Conservation (phyloP, 2,113 vertebrate genomes). For the Mugil cephalus region DNA sequence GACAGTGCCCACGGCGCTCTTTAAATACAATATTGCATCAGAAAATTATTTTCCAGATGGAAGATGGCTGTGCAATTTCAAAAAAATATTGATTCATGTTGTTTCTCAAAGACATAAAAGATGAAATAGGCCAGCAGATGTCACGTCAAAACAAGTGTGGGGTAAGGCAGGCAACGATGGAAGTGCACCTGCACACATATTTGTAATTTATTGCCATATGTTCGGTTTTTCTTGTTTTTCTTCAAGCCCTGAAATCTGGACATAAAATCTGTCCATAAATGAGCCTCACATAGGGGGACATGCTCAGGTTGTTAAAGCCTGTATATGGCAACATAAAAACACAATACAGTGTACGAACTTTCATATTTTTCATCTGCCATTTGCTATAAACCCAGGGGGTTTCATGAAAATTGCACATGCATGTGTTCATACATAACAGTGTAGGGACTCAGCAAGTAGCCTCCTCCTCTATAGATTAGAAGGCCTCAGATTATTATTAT, state of each 20-base stretch:
- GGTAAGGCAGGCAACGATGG: background rate
- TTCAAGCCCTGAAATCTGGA: background rate
- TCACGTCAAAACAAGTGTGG: conserved; percentile 15
- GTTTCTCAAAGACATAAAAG: conserved; percentile 42
- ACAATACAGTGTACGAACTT: background rate
- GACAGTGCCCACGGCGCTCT: conserved; percentile 26
- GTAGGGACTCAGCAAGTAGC: no score
- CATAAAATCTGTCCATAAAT: background rate
- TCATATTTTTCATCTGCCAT: background rate
- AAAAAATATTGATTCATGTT: conserved; percentile 65
- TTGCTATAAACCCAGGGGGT: background rate
- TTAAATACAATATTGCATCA: conserved; percentile 44
- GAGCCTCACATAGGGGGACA: no score
- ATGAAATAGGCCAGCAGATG: conserved; percentile 38
- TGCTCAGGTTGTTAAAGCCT: no score
- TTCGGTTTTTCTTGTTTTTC: conserved; percentile 13
- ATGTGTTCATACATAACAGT: background rate
- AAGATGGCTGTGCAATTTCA: conserved; percentile 45
- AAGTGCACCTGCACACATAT: conserved; percentile 2
- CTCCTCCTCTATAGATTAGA: no score
- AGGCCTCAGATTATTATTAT: no score
- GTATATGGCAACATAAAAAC: background rate
- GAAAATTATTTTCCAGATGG: conserved; percentile 52
- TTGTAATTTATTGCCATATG: conserved; percentile 21
- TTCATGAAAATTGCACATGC: no score